Percentiles rank a stretch among this genome's conserved stretches.
Evolutionary conservation across 2,888 invertebrate species (phyloP).

Genomic region (Argyresthia albistria): DNA sequence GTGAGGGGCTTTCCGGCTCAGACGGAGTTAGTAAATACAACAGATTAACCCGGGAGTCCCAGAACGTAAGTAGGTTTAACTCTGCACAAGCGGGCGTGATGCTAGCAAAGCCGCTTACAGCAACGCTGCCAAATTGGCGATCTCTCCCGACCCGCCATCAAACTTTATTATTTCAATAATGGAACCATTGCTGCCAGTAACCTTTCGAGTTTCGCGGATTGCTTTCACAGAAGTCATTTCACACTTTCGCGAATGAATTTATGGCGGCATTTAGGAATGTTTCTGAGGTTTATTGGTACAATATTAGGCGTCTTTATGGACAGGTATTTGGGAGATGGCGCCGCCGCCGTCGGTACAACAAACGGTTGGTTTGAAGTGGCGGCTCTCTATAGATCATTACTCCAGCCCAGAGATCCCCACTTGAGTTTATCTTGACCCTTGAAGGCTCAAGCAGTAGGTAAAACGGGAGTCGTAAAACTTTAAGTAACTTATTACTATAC

Average conservation of each 20-base stretch:
- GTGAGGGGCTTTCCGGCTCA: constrained; percentile 29
- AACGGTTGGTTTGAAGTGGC: constrained; percentile 35
- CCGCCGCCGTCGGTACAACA: constrained; percentile 23
- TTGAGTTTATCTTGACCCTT: constrained; percentile 56
- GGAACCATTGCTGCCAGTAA: constrained; percentile 27
- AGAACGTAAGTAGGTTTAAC: constrained; percentile 35
- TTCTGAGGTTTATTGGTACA: background rate
- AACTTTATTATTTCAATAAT: constrained; percentile 3
- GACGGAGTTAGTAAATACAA: constrained; percentile 30
- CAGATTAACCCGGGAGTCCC: constrained; percentile 42
- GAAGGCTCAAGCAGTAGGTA: constrained; percentile 35
- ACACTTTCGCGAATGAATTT: constrained; percentile 46
- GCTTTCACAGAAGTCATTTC: constrained; percentile 39
- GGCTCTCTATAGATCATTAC: constrained; percentile 26
- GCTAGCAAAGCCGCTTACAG: constrained; percentile 30
- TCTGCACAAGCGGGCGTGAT: constrained; percentile 28
- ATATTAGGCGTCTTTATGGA: constrained; percentile 16
- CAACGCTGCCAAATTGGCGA: constrained; percentile 38
- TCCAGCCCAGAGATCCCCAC: constrained; percentile 32
- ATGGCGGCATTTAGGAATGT: constrained; percentile 30
- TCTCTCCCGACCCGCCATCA: constrained; percentile 13
- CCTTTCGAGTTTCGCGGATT: constrained; percentile 28
- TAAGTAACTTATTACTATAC: too few relatives aligned
- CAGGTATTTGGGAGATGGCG: background rate
- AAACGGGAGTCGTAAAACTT: constrained; percentile 63